Evolutionary conservation across 2,888 invertebrate genomes (phyloP).

Genomic region (Xestia xanthographa): DNA sequence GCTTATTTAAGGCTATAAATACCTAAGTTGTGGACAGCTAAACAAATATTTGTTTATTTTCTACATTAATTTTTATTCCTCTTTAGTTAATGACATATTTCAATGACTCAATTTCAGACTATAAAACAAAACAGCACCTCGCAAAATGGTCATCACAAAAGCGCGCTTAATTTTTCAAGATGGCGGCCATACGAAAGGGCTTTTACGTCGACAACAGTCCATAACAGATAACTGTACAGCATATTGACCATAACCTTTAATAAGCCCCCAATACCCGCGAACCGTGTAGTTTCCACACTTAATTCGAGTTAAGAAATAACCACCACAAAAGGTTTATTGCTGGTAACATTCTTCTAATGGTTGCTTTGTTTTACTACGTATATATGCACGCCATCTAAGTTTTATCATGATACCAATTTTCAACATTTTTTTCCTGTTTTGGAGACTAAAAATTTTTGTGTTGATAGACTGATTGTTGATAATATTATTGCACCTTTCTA

Average conservation of each 20-base stretch:
- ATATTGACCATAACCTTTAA: constrained; percentile 80
- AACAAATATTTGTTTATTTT: background rate
- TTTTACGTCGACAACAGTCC: constrained; percentile 56
- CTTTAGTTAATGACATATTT: background rate
- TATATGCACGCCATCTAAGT: background rate
- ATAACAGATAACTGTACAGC: constrained; percentile 76
- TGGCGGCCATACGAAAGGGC: constrained; percentile 53
- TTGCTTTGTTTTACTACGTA: background rate
- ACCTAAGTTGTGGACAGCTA: background rate
- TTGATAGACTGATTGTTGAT: background rate
- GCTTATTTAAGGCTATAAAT: too few relatives aligned
- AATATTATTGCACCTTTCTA: background rate
- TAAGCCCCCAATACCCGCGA: constrained; percentile 70
- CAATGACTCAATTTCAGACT: background rate
- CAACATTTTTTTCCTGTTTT: background rate
- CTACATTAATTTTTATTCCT: too few relatives aligned
- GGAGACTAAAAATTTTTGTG: too few relatives aligned
- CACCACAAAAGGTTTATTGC: constrained; percentile 51
- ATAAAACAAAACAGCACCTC: constrained; percentile 16
- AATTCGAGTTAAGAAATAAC: constrained; percentile 68
- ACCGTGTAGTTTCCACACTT: constrained; percentile 73
- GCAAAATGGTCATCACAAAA: constrained; percentile 36
- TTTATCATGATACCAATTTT: background rate
- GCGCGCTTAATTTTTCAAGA: constrained; percentile 61
- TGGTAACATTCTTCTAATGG: constrained; percentile 23